A percentile compares a stretch with the other conserved stretches of the same genome.
These are phyloP conservation scores for Dascyllus trimaculatus DNA, from an alignment of 2,113 vertebrate species.

Conservation along the genomic window DNA sequence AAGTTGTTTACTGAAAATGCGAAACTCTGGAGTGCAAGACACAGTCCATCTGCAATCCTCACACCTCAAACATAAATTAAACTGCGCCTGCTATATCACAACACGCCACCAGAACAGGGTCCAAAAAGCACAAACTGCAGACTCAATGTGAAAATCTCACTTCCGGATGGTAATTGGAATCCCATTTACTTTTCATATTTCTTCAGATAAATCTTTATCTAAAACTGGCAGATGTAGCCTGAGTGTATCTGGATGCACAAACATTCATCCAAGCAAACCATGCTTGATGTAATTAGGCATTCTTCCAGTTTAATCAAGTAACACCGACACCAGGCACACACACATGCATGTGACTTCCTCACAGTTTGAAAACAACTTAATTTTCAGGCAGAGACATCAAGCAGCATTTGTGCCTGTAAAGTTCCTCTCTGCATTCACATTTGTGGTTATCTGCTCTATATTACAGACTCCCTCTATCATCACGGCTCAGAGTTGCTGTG, in stretches of 20 bases:
- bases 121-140: conserved; percentile 22
- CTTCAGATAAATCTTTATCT: conserved; percentile 74
- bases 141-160: conserved; percentile 19
- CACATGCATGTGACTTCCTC: background rate
- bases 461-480: conserved; percentile 36
- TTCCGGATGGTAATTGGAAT: conserved; percentile 48
- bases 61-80: background rate
- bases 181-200: conserved; percentile 54
- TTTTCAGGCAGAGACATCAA: conserved; percentile 50
- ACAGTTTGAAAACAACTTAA: conserved; percentile 47
- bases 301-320: conserved; percentile 76
- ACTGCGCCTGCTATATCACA: conserved; percentile 1
- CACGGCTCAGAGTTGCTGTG: conserved; percentile 13
- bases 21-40: background rate
- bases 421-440: conserved; percentile 37
- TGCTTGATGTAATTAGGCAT: conserved; percentile 73
- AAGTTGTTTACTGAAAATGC: conserved; percentile 25
- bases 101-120: conserved; percentile 2
- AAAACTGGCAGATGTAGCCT: conserved; percentile 67
- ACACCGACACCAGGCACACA: conserved; percentile 38
- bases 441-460: conserved; percentile 39
- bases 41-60: conserved; percentile 11
- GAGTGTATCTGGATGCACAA: conserved; percentile 58
- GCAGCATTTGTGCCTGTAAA: conserved; percentile 27
- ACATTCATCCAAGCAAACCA: conserved; percentile 50